A percentile compares a stretch with the other conserved stretches of the same genome.
phyloP scores from a whole-genome alignment of 2,113 vertebrate genomes.

The Gyps fulvus region DNA sequence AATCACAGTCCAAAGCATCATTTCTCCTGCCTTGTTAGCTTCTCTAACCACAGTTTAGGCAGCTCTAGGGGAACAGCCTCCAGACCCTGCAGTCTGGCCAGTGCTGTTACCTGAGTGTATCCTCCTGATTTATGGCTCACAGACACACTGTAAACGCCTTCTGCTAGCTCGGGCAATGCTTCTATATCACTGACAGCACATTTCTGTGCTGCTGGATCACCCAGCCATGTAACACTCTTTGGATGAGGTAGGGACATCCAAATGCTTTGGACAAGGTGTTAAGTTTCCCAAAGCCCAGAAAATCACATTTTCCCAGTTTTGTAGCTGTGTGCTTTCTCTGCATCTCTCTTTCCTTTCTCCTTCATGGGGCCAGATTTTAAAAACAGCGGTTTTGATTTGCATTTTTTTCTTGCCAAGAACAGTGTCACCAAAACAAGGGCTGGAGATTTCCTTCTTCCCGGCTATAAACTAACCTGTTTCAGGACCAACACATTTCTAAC shows the following conservation, averaged over 20 bases:
- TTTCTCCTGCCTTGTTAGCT: neutral
- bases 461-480: neutral
- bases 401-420: neutral
- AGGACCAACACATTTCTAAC: neutral
- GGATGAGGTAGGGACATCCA: neutral
- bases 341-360: neutral
- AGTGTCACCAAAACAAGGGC: neutral
- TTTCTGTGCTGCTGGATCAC: neutral
- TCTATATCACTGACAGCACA: neutral
- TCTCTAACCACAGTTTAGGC: neutral
- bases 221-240: neutral
- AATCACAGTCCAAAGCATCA: neutral
- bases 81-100: neutral
- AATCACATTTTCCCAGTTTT: neutral
- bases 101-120: neutral
- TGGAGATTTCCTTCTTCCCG: neutral
- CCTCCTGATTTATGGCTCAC: neutral
- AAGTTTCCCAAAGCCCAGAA: neutral
- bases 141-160: neutral
- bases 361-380: neutral
- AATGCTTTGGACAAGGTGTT: constrained; percentile 15
- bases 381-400: neutral
- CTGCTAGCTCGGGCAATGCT: neutral
- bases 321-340: neutral
- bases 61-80: neutral